These are phyloP conservation scores for Propithecus coquereli DNA, from an alignment of 2,113 vertebrate species.

Conservation along the genomic window DNA sequence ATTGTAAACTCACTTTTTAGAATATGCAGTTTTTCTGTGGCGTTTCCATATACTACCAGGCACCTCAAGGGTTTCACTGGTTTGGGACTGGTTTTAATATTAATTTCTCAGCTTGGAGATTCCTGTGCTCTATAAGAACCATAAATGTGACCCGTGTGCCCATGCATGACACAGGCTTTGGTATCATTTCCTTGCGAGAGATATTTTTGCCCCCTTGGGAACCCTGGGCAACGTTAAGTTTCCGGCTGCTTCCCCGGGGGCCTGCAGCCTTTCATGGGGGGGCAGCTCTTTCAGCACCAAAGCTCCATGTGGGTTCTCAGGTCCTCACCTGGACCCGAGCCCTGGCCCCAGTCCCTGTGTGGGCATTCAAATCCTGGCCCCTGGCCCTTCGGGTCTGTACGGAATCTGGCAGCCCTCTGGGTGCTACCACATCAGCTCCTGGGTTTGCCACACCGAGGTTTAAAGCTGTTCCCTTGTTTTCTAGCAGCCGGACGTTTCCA, in stretches of 20 bases:
- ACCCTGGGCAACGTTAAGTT: background rate
- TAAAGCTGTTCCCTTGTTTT: background rate
- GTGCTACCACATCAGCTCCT: background rate
- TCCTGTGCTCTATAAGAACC: background rate
- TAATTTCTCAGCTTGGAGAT: background rate
- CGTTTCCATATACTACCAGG: background rate
- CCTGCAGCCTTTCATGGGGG: background rate
- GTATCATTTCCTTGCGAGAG: background rate
- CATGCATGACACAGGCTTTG: no score
- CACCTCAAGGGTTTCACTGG: background rate
- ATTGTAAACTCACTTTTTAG: background rate
- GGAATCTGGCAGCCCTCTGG: no score
- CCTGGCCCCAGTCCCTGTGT: background rate
- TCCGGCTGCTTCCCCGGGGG: background rate
- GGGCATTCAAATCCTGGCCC: no score
- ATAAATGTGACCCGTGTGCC: fast-evolving
- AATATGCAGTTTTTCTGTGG: background rate
- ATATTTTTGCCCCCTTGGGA: background rate
- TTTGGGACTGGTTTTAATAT: background rate
- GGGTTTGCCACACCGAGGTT: background rate
- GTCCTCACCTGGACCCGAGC: background rate
- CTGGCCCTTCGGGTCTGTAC: no score
- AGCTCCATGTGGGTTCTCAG: background rate
- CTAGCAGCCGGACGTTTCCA: background rate
- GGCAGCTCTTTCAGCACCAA: background rate